Evolutionary conservation across 1,140 invertebrate genomes (phyloP).

Genomic region (Solenopsis fugax): DNA sequence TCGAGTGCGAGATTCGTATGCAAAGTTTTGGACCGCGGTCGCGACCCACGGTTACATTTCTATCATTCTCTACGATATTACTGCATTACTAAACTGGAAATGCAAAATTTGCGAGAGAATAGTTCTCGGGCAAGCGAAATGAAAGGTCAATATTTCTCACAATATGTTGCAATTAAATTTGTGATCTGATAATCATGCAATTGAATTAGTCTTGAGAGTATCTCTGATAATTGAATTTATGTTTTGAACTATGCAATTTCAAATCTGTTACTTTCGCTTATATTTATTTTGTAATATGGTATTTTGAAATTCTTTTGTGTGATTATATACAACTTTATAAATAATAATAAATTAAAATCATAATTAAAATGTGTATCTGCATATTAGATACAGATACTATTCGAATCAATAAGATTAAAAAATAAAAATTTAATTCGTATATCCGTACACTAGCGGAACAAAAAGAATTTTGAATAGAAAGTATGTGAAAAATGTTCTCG

Average conservation of each 20-base stretch:
- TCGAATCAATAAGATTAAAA: background rate
- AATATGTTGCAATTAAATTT: background rate
- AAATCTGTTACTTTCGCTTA: background rate
- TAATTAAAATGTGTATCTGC: background rate
- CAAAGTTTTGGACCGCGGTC: background rate
- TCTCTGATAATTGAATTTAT: background rate
- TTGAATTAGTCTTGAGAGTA: background rate
- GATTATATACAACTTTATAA: background rate
- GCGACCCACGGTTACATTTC: background rate
- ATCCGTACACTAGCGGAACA: background rate
- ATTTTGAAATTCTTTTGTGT: background rate
- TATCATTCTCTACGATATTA: conserved; percentile 13
- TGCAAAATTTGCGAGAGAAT: background rate
- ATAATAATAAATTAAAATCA: background rate
- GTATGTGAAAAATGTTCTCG: conserved; percentile 2
- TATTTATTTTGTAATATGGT: background rate
- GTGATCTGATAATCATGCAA: background rate
- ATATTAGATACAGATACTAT: background rate
- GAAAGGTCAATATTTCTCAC: background rate
- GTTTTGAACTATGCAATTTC: background rate
- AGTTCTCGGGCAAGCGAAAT: background rate
- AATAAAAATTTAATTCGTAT: background rate
- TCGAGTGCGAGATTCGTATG: conserved; percentile 18
- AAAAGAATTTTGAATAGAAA: background rate
- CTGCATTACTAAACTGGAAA: conserved; percentile 19